Evolutionary conservation across 2,797 vertebrate species (phyloP).

Genomic region (Phoxinus dragarum): DNA sequence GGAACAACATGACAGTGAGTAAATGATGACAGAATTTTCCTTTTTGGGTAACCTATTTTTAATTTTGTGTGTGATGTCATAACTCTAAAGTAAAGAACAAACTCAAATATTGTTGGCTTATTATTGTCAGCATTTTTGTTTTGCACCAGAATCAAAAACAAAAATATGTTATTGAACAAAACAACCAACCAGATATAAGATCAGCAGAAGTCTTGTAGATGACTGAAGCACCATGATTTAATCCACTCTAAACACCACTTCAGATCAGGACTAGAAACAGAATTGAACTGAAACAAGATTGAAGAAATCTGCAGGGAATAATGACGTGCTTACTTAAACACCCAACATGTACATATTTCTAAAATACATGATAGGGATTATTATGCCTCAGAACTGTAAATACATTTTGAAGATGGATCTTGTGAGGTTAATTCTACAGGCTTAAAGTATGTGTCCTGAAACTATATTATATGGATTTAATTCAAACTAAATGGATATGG

Average conservation of each 20-base stretch:
- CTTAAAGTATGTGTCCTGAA: not conserved
- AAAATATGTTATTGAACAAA: slow-evolving; percentile 36
- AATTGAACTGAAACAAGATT: slow-evolving; percentile 77
- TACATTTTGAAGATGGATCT: slow-evolving; percentile 31
- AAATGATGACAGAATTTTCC: too few species aligned
- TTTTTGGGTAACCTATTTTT: not conserved
- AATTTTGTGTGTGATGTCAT: not conserved
- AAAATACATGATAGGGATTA: slow-evolving; percentile 48
- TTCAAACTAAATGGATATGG: slow-evolving; percentile 26
- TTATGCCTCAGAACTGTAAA: not conserved
- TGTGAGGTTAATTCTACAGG: slow-evolving; percentile 3
- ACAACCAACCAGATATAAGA: slow-evolving; percentile 19
- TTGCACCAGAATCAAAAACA: not conserved
- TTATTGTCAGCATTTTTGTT: not conserved
- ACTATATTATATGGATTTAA: slow-evolving; percentile 3
- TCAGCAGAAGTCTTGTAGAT: slow-evolving; percentile 32
- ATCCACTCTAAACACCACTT: slow-evolving; percentile 86
- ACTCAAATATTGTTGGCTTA: not conserved
- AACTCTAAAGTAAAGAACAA: not conserved
- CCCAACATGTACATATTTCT: slow-evolving; percentile 37
- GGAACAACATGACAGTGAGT: too few species aligned
- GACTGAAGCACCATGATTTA: slow-evolving; percentile 72
- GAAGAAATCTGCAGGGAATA: slow-evolving; percentile 70
- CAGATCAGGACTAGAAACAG: slow-evolving; percentile 83
- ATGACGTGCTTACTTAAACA: slow-evolving; percentile 67